These are phyloP conservation scores for Okapia johnstoni DNA, from an alignment of 2,113 vertebrate species.

Conservation along the genomic window DNA sequence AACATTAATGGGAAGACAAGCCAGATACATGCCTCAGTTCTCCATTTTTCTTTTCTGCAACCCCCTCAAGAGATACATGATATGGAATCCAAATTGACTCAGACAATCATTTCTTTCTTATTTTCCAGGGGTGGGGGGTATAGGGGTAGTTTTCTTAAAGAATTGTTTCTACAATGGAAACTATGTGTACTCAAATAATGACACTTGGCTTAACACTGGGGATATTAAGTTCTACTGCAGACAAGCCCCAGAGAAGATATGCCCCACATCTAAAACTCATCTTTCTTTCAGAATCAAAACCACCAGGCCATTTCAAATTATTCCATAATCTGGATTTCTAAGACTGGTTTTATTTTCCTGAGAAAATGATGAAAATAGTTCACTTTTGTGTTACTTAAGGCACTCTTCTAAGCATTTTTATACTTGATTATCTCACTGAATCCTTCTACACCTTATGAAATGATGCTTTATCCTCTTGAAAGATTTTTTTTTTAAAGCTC, in stretches of 20 bases:
- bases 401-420: not conserved
- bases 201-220: not conserved
- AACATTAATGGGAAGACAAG: not conserved
- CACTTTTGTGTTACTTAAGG: not conserved
- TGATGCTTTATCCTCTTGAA: not conserved
- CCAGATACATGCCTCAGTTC: not conserved
- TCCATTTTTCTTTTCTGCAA: not conserved
- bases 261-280: not conserved
- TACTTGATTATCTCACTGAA: not conserved
- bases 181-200: not conserved
- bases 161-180: not conserved
- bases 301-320: not conserved
- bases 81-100: slow-evolving; percentile 7
- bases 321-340: not conserved
- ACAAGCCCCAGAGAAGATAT: not conserved
- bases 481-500: not conserved
- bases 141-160: not conserved
- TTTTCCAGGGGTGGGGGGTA: not conserved
- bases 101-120: slow-evolving; percentile 26
- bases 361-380: not conserved
- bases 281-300: not conserved
- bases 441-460: not conserved
- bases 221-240: not conserved
- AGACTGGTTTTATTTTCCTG: not conserved
- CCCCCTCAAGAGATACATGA: not conserved